A percentile compares a stretch with the other conserved stretches of the same genome.
These are phyloP conservation scores for Eupithecia abbreviata DNA, from an alignment of 2,888 invertebrate genomes.

Conservation along the genomic window DNA sequence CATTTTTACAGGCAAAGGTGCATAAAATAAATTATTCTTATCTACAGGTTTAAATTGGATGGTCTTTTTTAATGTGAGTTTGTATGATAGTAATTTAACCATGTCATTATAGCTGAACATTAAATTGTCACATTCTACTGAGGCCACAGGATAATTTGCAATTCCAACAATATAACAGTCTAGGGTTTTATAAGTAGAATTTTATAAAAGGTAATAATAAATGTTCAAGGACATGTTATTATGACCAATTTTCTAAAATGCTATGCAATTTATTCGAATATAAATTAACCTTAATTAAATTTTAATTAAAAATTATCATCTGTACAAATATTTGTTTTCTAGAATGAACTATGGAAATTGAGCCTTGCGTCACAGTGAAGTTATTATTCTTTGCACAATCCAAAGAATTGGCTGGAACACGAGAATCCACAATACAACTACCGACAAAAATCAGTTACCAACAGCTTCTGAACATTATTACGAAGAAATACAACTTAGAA, in stretches of 20 bases:
- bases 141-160: not conserved
- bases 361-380: conserved; percentile 82
- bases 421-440: conserved; percentile 81
- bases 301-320: too few species aligned
- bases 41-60: not conserved
- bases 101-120: not conserved
- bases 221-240: not conserved
- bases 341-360: conserved; percentile 76
- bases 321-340: conserved; percentile 17
- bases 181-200: not conserved
- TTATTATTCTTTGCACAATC: conserved; percentile 96
- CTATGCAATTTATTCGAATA: not conserved
- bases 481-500: conserved; percentile 85
- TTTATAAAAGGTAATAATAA: not conserved
- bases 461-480: conserved; percentile 85
- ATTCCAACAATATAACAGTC: not conserved
- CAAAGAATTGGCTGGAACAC: conserved; percentile 89
- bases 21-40: not conserved
- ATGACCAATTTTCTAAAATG: not conserved
- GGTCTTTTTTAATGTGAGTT: not conserved
- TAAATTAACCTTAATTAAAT: not conserved
- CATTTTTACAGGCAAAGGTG: not conserved
- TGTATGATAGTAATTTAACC: not conserved
- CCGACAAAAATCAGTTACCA: conserved; percentile 80
- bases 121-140: not conserved